Conservation (phyloP, 2,888 invertebrate species). For the Cybosia mesomella region DNA sequence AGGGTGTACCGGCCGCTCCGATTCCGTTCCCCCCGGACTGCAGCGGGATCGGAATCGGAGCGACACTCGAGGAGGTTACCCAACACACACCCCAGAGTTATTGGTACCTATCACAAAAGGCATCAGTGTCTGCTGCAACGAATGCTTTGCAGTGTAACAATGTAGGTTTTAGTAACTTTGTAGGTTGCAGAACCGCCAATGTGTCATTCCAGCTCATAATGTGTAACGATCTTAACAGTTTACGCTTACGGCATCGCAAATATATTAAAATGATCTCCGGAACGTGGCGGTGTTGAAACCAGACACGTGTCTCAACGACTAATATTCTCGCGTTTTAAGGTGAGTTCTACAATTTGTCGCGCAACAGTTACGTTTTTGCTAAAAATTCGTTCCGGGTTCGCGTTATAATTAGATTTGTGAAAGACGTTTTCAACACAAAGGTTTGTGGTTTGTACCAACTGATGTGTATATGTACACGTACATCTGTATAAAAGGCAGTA, state of each 20-base stretch:
- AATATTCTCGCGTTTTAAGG: slow-evolving; percentile 23
- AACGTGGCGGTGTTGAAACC: slow-evolving; percentile 24
- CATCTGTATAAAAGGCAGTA: not conserved
- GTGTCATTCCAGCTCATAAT: slow-evolving; percentile 11
- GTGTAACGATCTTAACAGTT: slow-evolving; percentile 12
- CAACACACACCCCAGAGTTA: no score
- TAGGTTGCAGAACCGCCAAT: not conserved
- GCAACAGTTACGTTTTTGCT: slow-evolving; percentile 28
- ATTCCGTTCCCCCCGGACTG: no score
- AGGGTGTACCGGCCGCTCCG: no score
- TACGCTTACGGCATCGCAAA: slow-evolving; percentile 20
- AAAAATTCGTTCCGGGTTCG: slow-evolving; percentile 29
- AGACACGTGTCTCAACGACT: slow-evolving; percentile 19
- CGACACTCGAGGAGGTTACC: no score
- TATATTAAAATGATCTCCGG: slow-evolving; percentile 13
- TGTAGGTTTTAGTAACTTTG: no score
- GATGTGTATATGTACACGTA: not conserved
- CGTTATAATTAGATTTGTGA: slow-evolving; percentile 9
- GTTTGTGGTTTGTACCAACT: slow-evolving; percentile 2
- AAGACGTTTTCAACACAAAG: slow-evolving; percentile 9
- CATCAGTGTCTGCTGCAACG: not conserved
- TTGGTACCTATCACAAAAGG: not conserved
- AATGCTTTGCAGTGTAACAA: not conserved
- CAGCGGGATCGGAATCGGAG: no score
- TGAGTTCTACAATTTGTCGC: slow-evolving; percentile 25